phyloP scores from a whole-genome alignment of 2,888 invertebrate genomes.

The Pammene fasciana region DNA sequence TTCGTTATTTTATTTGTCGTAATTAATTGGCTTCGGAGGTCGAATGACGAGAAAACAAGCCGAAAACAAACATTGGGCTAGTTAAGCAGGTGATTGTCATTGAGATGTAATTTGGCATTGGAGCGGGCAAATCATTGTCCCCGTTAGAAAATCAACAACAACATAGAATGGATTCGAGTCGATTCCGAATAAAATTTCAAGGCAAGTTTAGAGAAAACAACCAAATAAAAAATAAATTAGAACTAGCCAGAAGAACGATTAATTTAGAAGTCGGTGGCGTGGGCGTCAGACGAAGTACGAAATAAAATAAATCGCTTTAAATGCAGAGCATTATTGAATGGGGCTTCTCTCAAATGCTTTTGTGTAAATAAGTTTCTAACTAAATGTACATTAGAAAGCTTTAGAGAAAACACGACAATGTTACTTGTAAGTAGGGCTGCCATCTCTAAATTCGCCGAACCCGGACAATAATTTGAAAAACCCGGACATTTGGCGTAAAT shows the following conservation, averaged over 20 bases:
- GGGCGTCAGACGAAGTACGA: constrained; percentile 31
- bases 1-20: constrained; percentile 32
- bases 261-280: constrained; percentile 16
- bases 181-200: constrained; percentile 11
- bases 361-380: constrained; percentile 23
- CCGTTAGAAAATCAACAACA: constrained; percentile 18
- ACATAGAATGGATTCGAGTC: constrained; percentile 7
- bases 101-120: constrained; percentile 30
- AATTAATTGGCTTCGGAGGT: constrained; percentile 32
- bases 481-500: too few relatives aligned
- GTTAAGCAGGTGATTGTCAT: constrained; percentile 18
- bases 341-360: constrained; percentile 8
- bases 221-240: constrained; percentile 12
- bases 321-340: constrained; percentile 12
- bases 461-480: too few relatives aligned
- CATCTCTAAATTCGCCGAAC: too few relatives aligned
- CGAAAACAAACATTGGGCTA: constrained; percentile 11
- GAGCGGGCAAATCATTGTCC: constrained; percentile 14
- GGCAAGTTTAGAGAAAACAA: constrained; percentile 10
- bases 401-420: constrained; percentile 13
- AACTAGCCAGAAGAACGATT: constrained; percentile 18
- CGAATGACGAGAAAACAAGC: constrained; percentile 19
- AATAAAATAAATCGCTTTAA: constrained; percentile 22
- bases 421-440: too few relatives aligned
- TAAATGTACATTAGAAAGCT: constrained; percentile 30